A percentile compares a stretch with the other conserved stretches of the same genome.
phyloP scores from a whole-genome alignment of 2,888 invertebrate species.

The Rhaphigaster nebulosa region DNA sequence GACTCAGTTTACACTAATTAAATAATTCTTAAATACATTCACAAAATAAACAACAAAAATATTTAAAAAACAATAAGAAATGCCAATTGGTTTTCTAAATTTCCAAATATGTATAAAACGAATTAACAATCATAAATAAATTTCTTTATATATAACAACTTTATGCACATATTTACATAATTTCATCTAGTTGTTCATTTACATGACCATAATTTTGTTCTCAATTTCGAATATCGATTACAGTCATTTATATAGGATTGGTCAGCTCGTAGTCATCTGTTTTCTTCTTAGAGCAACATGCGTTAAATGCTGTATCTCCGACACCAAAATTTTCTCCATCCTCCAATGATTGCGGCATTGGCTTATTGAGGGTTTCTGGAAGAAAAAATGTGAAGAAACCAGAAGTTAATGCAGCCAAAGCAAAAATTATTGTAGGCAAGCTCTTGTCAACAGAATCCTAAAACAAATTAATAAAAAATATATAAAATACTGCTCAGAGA shows the following conservation, averaged over 20 bases:
- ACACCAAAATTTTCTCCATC: constrained; percentile 88
- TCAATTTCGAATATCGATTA: not conserved
- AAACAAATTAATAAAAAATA: not conserved
- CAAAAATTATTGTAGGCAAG: constrained; percentile 84
- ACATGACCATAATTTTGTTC: not conserved
- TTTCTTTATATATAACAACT: not conserved
- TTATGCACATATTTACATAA: not conserved
- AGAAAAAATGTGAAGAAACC: constrained; percentile 81
- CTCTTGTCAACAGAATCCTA: constrained; percentile 82
- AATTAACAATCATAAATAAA: not conserved
- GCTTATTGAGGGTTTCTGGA: constrained; percentile 86
- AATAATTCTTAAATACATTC: not conserved
- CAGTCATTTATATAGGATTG: not conserved
- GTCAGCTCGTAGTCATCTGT: not conserved
- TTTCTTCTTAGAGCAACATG: constrained; percentile 67
- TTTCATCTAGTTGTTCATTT: not conserved
- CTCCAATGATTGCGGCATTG: constrained; percentile 86
- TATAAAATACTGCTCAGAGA: not conserved
- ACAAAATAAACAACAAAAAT: not conserved
- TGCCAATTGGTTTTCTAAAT: not conserved
- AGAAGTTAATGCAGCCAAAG: constrained; percentile 79
- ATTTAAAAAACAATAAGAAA: not conserved
- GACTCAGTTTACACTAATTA: not conserved
- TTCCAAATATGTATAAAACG: not conserved
- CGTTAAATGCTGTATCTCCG: constrained; percentile 85